Percentiles rank a stretch among this genome's conserved stretches.
phyloP scores from a whole-genome alignment of 2,797 vertebrate species.

The Oryzias dopingdopingensis region DNA sequence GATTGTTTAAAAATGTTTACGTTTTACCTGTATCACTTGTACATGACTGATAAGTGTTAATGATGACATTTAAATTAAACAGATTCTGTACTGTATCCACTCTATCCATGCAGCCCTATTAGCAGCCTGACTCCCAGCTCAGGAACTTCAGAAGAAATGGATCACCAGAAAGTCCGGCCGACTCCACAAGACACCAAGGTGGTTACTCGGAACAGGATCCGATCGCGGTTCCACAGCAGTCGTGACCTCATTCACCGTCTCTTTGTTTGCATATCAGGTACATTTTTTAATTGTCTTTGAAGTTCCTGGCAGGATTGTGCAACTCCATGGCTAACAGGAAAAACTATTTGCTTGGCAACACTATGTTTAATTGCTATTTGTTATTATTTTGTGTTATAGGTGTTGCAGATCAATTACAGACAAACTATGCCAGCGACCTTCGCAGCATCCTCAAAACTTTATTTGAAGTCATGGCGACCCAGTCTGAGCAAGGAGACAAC shows the following conservation, averaged over 20 bases:
- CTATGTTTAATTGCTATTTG: background rate
- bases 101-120: constrained; percentile 63
- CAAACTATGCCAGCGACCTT: constrained; percentile 96
- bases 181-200: constrained; percentile 82
- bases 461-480: constrained; percentile 98
- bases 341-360: too few species aligned
- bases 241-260: constrained; percentile 96
- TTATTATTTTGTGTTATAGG: constrained; percentile 69
- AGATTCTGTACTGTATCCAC: background rate
- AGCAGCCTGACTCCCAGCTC: constrained; percentile 83
- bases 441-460: constrained; percentile 95
- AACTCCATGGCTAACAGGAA: too few species aligned
- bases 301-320: too few species aligned
- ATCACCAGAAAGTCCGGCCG: constrained; percentile 82
- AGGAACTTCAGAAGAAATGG: constrained; percentile 81
- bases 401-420: constrained; percentile 97
- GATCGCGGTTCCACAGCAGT: constrained; percentile 93
- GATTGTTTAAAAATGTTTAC: too few species aligned
- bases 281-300: background rate
- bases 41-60: background rate
- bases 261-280: constrained; percentile 99
- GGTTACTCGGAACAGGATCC: constrained; percentile 89
- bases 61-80: too few species aligned
- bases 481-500: constrained; percentile 86
- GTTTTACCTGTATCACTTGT: background rate